Conservation (phyloP, 2,113 vertebrate genomes). For the Sorex fumeus region DNA sequence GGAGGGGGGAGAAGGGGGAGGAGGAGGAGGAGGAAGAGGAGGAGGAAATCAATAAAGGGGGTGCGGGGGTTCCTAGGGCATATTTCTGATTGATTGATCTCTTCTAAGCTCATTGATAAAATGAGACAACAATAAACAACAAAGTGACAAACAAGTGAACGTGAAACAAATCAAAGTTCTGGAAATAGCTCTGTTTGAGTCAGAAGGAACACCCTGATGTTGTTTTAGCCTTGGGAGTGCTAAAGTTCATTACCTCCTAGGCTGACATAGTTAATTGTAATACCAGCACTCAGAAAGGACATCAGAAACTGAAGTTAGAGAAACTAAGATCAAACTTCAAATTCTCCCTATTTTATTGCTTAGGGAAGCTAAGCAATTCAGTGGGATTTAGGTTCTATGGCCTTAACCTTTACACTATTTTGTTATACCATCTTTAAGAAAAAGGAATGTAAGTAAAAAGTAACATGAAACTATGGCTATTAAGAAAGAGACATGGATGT, state of each 20-base stretch:
- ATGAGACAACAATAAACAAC: neutral
- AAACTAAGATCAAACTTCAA: neutral
- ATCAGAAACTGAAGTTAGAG: neutral
- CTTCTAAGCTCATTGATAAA: neutral
- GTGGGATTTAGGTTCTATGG: neutral
- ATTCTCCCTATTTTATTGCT: neutral
- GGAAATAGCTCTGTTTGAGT: neutral
- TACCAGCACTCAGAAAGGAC: neutral
- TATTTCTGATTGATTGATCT: neutral
- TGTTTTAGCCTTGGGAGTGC: neutral
- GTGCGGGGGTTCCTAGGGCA: neutral
- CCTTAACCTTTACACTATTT: neutral
- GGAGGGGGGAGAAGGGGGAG: neutral
- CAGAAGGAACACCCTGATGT: neutral
- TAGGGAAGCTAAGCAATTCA: neutral
- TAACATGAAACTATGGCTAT: neutral
- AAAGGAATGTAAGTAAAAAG: conserved; percentile 11
- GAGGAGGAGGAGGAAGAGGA: neutral
- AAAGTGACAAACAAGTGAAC: neutral
- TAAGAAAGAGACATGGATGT: too few species aligned
- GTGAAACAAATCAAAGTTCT: too few species aligned
- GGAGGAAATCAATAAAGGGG: too few species aligned
- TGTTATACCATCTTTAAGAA: neutral
- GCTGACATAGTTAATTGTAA: neutral
- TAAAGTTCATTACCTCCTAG: accelerated